Base-by-base conservation (phyloP, 1,140 invertebrate genomes). In the Drosophila setifemur region DNA sequence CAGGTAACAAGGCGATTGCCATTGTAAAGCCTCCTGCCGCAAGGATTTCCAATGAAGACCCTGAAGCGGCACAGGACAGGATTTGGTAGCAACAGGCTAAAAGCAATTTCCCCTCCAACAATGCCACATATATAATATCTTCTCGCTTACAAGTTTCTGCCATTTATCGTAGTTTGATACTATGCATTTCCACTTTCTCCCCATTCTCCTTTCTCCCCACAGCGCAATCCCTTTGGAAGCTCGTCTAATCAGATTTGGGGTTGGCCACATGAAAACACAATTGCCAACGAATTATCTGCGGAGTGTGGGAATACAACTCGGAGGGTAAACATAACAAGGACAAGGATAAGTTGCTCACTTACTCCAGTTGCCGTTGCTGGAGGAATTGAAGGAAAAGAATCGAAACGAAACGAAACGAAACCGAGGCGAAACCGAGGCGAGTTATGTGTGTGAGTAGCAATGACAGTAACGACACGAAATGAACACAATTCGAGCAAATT, bases 121-220 rank as follows among this genome's bases (percentile, higher is more conserved):
- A 39, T 47, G 25, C 50, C 42, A 31, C 40, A 40, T 60, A 40
- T 60, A 26, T 57, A 67, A 75, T 70, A 64, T 77, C 71, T 73
- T 48, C 52, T 85, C 72, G 58, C 61, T 86, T 86, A 86, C 81
- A 85, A 85, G 60, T 86, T 86, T 61, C 57, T 69, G 68, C 81
- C 85, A 86, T 86, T 86, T 86, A 86, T 86, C 68, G 81, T 86
- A 76, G 54, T 76, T 86, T 86, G 81, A 86, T 86, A 87, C 70
- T 60, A 42, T n/a, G n/a, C n/a, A n/a, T n/a, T n/a, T n/a, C n/a
- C n/a, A n/a, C n/a, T n/a, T n/a, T n/a, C n/a, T n/a, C n/a, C n/a
- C n/a, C n/a, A n/a, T n/a, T n/a, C 52, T 8, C 49, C 37, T 12
- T 50, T 19, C 40, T 19, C 45, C 39, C 21, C 11, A 11, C 14